Conservation (phyloP, 2,888 invertebrate species). For the Microctonus aethiopoides region DNA sequence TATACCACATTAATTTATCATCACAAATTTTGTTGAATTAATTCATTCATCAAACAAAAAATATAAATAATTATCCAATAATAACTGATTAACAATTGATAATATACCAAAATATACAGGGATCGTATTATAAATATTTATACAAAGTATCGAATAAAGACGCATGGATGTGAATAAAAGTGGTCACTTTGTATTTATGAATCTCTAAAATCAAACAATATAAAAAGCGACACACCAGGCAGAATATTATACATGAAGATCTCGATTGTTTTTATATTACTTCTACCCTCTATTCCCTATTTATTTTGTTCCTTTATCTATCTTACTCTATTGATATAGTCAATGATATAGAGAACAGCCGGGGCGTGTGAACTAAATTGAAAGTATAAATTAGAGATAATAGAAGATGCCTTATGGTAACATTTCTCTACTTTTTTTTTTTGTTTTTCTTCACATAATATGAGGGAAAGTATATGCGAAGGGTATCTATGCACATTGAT, state of each 20-base stretch:
- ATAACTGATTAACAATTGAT: neutral
- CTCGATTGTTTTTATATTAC: neutral
- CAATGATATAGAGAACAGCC: conserved; percentile 14
- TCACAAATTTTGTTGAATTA: no score
- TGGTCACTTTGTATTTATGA: neutral
- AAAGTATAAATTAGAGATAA: conserved; percentile 65
- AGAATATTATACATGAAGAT: neutral
- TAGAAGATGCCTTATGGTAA: conserved; percentile 48
- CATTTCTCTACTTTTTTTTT: no score
- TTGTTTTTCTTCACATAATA: conserved; percentile 14
- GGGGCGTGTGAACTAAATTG: conserved; percentile 51
- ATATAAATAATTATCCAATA: neutral
- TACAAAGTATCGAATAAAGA: neutral
- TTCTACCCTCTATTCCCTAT: neutral
- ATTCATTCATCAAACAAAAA: neutral
- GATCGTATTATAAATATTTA: no score
- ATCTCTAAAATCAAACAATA: conserved; percentile 10
- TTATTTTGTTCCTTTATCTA: neutral
- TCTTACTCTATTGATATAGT: conserved; percentile 11
- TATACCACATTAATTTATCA: no score
- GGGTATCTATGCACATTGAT: neutral
- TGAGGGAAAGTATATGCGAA: neutral
- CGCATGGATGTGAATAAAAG: neutral
- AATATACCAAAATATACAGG: no score
- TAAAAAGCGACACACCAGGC: neutral